A percentile compares a stretch with the other conserved stretches of the same genome.
These are phyloP conservation scores for Poicephalus gulielmi DNA, from an alignment of 2,113 vertebrate genomes.

Conservation along the genomic window DNA sequence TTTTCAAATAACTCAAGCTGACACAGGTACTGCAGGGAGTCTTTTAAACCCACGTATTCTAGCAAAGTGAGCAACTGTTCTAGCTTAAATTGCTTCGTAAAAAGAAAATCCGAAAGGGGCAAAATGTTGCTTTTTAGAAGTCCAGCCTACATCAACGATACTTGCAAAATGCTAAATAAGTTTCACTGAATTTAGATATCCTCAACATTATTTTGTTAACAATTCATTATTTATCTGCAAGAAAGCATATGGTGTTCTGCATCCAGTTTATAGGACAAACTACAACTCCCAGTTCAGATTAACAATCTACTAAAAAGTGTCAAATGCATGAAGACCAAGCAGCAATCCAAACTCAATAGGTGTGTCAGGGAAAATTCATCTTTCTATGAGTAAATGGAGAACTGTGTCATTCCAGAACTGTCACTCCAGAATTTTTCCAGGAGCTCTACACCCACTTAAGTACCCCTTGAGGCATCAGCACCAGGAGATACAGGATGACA, in stretches of 20 bases:
- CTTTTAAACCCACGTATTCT: background rate
- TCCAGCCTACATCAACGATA: background rate
- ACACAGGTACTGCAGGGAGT: background rate
- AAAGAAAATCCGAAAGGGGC: background rate
- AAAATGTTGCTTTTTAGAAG: background rate
- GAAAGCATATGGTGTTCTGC: background rate
- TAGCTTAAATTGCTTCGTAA: background rate
- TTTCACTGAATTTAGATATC: too few relatives aligned
- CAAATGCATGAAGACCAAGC: background rate
- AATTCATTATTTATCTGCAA: background rate
- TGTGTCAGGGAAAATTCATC: background rate
- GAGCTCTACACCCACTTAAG: background rate
- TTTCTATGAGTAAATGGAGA: background rate
- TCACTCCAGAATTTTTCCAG: background rate
- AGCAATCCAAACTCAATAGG: background rate
- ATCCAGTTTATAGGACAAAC: background rate
- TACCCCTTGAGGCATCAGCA: background rate
- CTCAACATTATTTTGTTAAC: background rate
- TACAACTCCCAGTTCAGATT: rapidly evolving
- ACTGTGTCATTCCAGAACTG: background rate
- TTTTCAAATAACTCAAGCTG: background rate
- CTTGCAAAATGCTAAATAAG: background rate
- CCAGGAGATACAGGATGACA: background rate
- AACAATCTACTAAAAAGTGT: rapidly evolving
- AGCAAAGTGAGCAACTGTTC: background rate